A percentile compares a stretch with the other conserved stretches of the same genome.
phyloP scores from a whole-genome alignment of 2,888 invertebrate species.

The Luffia ferchaultella region DNA sequence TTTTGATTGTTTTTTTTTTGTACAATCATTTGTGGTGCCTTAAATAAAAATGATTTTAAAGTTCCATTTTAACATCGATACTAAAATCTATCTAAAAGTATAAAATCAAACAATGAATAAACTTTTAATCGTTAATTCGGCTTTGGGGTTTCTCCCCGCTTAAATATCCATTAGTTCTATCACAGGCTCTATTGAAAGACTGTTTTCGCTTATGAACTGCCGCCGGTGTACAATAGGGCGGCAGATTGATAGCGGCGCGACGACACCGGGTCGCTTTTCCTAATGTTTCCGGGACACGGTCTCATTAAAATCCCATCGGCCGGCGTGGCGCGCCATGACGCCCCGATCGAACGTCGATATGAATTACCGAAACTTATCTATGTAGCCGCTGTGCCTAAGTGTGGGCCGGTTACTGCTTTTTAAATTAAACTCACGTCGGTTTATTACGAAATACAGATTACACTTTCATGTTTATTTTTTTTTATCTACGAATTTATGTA shows the following conservation, averaged over 20 bases:
- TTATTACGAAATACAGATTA: not conserved
- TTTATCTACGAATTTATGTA: not conserved
- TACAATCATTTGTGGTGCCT: too few relatives aligned
- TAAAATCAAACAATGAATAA: too few relatives aligned
- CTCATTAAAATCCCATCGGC: constrained; percentile 25
- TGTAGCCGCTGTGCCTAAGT: too few relatives aligned
- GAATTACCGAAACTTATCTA: not conserved
- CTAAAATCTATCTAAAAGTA: too few relatives aligned
- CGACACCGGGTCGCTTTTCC: constrained; percentile 18
- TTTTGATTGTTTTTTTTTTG: too few relatives aligned
- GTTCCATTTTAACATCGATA: too few relatives aligned
- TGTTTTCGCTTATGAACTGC: not conserved
- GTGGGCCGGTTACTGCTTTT: too few relatives aligned
- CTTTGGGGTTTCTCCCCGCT: too few relatives aligned
- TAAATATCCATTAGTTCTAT: not conserved
- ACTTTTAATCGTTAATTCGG: too few relatives aligned
- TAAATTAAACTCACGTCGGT: not conserved
- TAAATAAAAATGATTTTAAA: too few relatives aligned
- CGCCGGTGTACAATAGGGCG: not conserved
- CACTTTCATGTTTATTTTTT: not conserved
- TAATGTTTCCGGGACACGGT: constrained; percentile 15
- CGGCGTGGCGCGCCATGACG: constrained; percentile 7
- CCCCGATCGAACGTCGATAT: not conserved
- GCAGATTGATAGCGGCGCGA: constrained; percentile 19
- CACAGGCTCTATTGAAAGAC: not conserved